Percentiles rank a stretch among this genome's conserved stretches.
Evolutionary conservation across 64 coral and sea anemone genomes (phyloP).

Genomic region (Stichodactyla helianthus): DNA sequence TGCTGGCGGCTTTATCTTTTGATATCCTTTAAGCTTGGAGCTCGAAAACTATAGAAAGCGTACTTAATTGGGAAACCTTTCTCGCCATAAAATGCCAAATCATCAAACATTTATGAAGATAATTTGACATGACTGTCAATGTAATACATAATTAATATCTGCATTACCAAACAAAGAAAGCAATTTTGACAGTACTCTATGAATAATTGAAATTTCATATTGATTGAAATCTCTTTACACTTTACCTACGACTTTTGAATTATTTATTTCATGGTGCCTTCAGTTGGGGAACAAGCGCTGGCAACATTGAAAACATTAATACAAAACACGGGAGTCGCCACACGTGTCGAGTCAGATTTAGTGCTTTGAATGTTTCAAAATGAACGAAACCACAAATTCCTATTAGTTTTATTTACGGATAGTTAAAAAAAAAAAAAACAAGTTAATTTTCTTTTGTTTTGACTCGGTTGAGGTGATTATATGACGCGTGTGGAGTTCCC

Average conservation of each 20-base stretch:
- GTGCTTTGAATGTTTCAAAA: too few relatives aligned
- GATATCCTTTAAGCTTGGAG: not conserved
- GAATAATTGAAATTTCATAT: constrained; percentile 84
- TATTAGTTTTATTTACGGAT: not conserved
- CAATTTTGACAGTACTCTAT: constrained; percentile 59
- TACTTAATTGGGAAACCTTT: constrained; percentile 39
- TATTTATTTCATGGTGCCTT: constrained; percentile 19
- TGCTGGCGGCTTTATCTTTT: not conserved
- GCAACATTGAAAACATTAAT: not conserved
- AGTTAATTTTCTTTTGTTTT: not conserved
- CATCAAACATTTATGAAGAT: constrained; percentile 47
- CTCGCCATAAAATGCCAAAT: constrained; percentile 69
- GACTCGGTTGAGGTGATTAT: constrained; percentile 6
- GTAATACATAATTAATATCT: constrained; percentile 50
- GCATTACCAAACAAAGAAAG: constrained; percentile 69
- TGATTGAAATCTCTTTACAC: constrained; percentile 72
- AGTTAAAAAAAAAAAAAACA: not conserved
- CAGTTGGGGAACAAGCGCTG: not conserved
- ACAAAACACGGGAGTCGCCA: not conserved
- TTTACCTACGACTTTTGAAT: constrained; percentile 29
- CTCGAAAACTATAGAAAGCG: constrained; percentile 4
- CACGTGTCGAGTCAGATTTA: not conserved
- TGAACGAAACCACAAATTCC: too few relatives aligned
- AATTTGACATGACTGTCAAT: constrained; percentile 40
- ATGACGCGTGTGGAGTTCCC: constrained; percentile 3